phyloP scores from a whole-genome alignment of 2,797 vertebrate species.

The Poeciliopsis turneri region DNA sequence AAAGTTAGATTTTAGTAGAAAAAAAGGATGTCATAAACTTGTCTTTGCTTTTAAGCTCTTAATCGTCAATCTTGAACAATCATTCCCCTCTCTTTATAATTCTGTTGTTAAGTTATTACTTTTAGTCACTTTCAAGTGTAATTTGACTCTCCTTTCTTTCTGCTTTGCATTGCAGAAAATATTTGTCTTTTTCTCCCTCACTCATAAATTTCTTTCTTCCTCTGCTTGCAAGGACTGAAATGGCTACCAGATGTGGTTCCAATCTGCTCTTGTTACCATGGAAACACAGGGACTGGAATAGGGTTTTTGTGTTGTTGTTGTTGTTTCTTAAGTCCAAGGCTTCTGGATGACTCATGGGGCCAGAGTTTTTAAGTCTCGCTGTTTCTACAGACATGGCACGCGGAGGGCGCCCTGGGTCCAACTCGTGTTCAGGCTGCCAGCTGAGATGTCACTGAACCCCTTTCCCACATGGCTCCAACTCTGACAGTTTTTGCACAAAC shows the following conservation, averaged over 20 bases:
- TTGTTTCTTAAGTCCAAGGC: slow-evolving; percentile 63
- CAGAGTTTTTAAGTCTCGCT: slow-evolving; percentile 72
- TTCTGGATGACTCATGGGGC: slow-evolving; percentile 73
- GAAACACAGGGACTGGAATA: slow-evolving; percentile 82
- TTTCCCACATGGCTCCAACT: slow-evolving; percentile 53
- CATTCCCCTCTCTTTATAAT: slow-evolving; percentile 30
- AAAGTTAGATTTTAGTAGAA: not conserved
- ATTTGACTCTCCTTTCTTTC: slow-evolving; percentile 84
- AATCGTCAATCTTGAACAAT: slow-evolving; percentile 30
- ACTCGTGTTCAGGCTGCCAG: slow-evolving; percentile 80
- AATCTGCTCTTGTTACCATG: slow-evolving; percentile 85
- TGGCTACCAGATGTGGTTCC: slow-evolving; percentile 96
- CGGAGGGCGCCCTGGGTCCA: slow-evolving; percentile 56
- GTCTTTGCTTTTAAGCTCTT: slow-evolving; percentile 15
- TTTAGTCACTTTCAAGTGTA: slow-evolving; percentile 69
- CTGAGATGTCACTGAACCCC: slow-evolving; percentile 70
- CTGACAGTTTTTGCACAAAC: slow-evolving; percentile 39
- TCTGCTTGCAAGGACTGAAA: slow-evolving; percentile 82
- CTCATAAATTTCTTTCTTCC: slow-evolving; percentile 89
- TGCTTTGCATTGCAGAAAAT: slow-evolving; percentile 95
- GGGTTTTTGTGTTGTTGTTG: slow-evolving; percentile 56
- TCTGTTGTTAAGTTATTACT: slow-evolving; percentile 62
- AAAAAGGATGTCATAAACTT: not conserved
- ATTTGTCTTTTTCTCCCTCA: slow-evolving; percentile 86
- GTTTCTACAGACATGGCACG: slow-evolving; percentile 74